Base-by-base conservation (phyloP, 2,888 invertebrate genomes). In the Dolichopus griseipennis region DNA sequence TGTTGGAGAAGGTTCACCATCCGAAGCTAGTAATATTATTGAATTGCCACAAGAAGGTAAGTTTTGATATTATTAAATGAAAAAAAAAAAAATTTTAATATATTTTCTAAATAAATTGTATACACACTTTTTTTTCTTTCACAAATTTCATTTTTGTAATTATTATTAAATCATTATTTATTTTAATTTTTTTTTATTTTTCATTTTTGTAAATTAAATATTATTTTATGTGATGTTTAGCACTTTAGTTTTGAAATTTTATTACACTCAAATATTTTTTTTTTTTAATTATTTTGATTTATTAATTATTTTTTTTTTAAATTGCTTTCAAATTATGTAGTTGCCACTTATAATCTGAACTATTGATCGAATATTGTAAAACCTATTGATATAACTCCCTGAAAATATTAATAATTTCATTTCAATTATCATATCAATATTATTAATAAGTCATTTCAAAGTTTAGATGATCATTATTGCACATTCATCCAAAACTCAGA, bases 11-110 rank as follows among this genome's bases (percentile, higher is more conserved):
- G 97, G 98, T 4, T 89, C 91, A 1, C 88, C 94, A 2, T 96
- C 96, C 0, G 90, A 91, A 69, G 91, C 96, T 0, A 95, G 94
- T 72, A 93, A 93, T 76, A 87, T 92, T 67, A 87, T 99, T 67
- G 91, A 92, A 74, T 84, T 99, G 73, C 98, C 98, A 0, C 97
- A 97, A 85, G 96, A 97, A 89, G 94, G 95, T 96, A 85, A 84
- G 86, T 80, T 70, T 10, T 34, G 9, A 7, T n/a, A 27, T 7
- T 37, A 7, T 37, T 8, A 37, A 37, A 37, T 37, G 8, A 7
- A 2, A 37, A 37, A 37, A 34, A 34, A 34, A 37, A 37, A 37
- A 5, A 37, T 27, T 27, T 71, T n/a, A n/a, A n/a, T n/a, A n/a
- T 69, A 66, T 68, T 43, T 69, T 12, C 52, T 71, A 65, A 41